These are phyloP conservation scores for Nothocercus julius DNA, from an alignment of 2,113 vertebrate genomes.

Conservation along the genomic window DNA sequence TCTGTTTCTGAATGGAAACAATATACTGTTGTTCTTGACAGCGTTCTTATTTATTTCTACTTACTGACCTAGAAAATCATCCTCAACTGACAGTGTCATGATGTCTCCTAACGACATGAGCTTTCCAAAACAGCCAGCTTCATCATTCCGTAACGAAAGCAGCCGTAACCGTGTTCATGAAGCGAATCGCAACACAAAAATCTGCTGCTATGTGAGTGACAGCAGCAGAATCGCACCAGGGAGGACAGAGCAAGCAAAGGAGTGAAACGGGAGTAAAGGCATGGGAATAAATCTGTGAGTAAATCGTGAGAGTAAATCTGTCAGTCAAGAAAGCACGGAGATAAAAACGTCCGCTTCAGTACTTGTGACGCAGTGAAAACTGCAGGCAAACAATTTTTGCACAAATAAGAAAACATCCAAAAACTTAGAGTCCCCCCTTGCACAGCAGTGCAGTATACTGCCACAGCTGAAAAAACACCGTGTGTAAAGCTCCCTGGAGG, in stretches of 20 bases:
- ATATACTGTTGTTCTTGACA: background rate
- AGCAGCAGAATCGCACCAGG: background rate
- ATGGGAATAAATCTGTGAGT: too few relatives aligned
- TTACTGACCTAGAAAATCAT: background rate
- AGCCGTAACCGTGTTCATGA: background rate
- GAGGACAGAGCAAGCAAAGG: background rate
- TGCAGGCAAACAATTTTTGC: background rate
- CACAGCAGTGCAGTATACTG: background rate
- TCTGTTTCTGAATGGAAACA: background rate
- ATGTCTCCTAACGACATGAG: background rate
- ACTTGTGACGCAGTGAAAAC: background rate
- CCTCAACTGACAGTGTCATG: background rate
- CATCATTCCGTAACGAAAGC: background rate
- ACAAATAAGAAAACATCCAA: background rate
- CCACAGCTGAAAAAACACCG: conserved; percentile 1
- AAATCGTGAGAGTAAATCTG: too few relatives aligned
- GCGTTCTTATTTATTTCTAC: background rate
- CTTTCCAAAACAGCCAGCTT: background rate
- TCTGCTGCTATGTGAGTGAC: background rate
- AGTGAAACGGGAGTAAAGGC: too few relatives aligned
- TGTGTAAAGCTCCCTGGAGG: conserved; percentile 25
- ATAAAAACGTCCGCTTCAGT: background rate
- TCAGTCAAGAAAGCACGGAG: background rate
- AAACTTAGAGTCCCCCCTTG: conserved; percentile 17
- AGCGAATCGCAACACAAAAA: background rate